Conservation (phyloP, 1,140 invertebrate genomes). For the Lanistes nyassanus region DNA sequence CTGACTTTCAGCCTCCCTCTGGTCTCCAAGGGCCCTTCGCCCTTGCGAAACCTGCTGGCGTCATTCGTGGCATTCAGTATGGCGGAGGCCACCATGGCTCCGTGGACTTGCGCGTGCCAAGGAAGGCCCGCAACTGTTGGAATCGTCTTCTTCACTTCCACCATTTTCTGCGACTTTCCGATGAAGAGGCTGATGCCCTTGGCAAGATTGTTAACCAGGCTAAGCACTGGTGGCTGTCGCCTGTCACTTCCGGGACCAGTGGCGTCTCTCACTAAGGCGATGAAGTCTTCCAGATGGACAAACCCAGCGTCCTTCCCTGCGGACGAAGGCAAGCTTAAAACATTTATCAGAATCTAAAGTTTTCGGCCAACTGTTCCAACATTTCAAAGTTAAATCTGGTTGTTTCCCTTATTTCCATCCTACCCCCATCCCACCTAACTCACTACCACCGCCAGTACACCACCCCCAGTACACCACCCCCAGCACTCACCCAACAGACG, state of each 20-base stretch:
- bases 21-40: not conserved
- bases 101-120: not conserved
- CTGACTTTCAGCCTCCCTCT: not conserved
- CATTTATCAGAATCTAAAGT: not conserved
- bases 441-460: not conserved
- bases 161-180: slow-evolving; percentile 22
- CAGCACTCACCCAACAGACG: slow-evolving; percentile 3
- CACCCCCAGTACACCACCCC: not conserved
- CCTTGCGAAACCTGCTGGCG: not conserved
- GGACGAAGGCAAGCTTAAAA: not conserved
- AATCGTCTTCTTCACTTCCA: slow-evolving; percentile 11
- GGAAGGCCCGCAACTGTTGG: not conserved
- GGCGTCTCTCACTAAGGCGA: not conserved
- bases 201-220: not conserved
- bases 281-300: slow-evolving; percentile 1
- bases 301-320: slow-evolving; percentile 4
- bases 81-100: slow-evolving; percentile 16
- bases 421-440: too few species aligned
- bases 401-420: not conserved
- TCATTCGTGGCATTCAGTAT: slow-evolving; percentile 5
- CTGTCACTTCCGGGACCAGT: not conserved
- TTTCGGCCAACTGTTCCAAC: not conserved
- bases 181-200: not conserved
- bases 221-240: not conserved
- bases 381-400: not conserved